Evolutionary conservation across 2,797 vertebrate species (phyloP).

Genomic region (Nasua narica): DNA sequence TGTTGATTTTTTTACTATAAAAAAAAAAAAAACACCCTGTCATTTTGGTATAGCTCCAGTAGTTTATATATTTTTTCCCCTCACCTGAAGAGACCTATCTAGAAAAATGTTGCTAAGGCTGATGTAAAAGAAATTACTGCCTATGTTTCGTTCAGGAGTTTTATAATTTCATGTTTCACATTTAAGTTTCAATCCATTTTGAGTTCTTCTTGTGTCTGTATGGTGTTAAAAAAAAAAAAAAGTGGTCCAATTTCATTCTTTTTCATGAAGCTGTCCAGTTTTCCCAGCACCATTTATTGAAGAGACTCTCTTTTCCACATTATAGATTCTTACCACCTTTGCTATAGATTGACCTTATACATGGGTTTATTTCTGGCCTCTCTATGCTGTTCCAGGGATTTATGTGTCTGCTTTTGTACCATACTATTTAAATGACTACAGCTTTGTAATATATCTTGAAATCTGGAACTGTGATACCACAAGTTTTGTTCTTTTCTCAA

Average conservation of each 20-base stretch:
- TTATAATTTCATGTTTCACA: background rate
- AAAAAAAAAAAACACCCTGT: no score
- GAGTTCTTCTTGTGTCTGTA: background rate
- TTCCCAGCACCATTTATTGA: background rate
- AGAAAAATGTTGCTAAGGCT: background rate
- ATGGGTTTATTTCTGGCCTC: background rate
- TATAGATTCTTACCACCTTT: background rate
- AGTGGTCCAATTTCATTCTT: background rate
- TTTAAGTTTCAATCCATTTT: background rate
- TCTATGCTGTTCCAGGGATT: background rate
- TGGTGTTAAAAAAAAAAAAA: background rate
- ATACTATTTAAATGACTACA: background rate
- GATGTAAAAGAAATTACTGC: background rate
- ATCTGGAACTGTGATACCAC: background rate
- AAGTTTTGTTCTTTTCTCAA: background rate
- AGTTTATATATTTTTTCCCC: background rate
- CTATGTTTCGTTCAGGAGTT: background rate
- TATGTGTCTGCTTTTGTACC: background rate
- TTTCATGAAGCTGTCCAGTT: background rate
- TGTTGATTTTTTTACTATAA: no score
- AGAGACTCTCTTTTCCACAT: background rate
- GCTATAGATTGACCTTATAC: background rate
- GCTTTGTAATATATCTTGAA: background rate
- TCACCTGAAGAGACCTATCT: background rate
- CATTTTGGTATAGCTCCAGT: background rate